A percentile compares a stretch with the other conserved stretches of the same genome.
Evolutionary conservation across 2,797 vertebrate species (phyloP).

Genomic region (Myioborus melanocephalus): DNA sequence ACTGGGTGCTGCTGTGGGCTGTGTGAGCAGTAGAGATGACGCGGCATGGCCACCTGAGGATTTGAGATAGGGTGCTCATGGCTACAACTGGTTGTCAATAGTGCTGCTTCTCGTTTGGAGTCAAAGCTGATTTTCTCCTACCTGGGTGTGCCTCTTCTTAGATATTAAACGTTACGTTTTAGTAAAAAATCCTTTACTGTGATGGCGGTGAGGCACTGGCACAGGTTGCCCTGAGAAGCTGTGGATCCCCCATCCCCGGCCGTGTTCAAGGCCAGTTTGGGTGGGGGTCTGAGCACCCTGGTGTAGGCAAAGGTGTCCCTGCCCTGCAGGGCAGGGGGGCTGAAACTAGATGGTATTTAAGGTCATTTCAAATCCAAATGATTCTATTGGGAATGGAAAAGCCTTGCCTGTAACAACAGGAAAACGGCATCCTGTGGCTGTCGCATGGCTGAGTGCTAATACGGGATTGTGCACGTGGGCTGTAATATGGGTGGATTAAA

Average conservation of each 20-base stretch:
- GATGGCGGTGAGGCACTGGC: background rate
- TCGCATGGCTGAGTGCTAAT: background rate
- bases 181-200: background rate
- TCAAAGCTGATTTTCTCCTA: background rate
- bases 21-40: accelerated
- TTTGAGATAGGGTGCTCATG: background rate
- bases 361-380: background rate
- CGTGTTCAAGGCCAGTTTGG: background rate
- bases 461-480: accelerated
- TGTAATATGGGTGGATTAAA: background rate
- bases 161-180: background rate
- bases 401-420: background rate
- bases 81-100: too few relatives aligned
- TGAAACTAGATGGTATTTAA: background rate
- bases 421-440: accelerated
- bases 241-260: background rate
- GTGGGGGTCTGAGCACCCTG: background rate
- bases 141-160: background rate
- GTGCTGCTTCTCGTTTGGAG: background rate
- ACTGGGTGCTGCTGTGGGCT: background rate
- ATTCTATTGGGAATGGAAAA: background rate
- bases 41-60: background rate
- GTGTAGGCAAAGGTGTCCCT: background rate
- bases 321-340: background rate
- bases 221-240: background rate